These are phyloP conservation scores for Apeira syringaria DNA, from an alignment of 2,888 invertebrate species.

Conservation along the genomic window DNA sequence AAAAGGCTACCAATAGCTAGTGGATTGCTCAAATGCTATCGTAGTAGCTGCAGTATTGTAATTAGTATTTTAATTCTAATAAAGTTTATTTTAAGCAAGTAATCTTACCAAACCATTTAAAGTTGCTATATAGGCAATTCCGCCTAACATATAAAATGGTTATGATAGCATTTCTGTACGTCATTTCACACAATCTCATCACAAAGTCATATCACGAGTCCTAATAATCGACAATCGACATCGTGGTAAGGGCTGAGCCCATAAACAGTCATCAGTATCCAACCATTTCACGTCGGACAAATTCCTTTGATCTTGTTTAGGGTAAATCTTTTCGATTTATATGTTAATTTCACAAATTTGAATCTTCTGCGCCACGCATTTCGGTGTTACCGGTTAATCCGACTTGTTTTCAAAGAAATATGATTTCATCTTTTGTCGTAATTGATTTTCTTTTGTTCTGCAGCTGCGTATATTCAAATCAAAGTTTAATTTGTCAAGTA, in stretches of 20 bases:
- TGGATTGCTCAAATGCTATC: no score
- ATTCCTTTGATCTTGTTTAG: constrained; percentile 80
- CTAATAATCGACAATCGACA: constrained; percentile 11
- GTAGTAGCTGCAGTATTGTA: no score
- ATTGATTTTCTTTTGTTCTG: constrained; percentile 36
- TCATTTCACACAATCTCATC: constrained; percentile 28
- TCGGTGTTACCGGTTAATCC: constrained; percentile 67
- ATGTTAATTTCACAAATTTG: constrained; percentile 79
- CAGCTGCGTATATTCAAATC: no score
- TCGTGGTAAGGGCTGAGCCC: constrained; percentile 29
- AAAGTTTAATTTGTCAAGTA: no score
- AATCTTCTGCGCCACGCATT: constrained; percentile 65
- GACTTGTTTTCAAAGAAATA: constrained; percentile 49
- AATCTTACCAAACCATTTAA: no score
- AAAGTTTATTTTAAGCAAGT: no score
- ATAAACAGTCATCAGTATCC: constrained; percentile 70
- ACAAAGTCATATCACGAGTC: constrained; percentile 15
- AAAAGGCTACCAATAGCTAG: no score
- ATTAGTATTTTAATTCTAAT: no score
- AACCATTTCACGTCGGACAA: constrained; percentile 65
- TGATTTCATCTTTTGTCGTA: constrained; percentile 48
- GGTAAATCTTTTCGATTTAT: constrained; percentile 82
- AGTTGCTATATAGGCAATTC: no score
- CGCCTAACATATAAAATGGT: not conserved
- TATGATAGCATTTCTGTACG: not conserved